These are phyloP conservation scores for Zaprionus obscuricornis DNA, from an alignment of 2,888 invertebrate species.

Conservation along the genomic window DNA sequence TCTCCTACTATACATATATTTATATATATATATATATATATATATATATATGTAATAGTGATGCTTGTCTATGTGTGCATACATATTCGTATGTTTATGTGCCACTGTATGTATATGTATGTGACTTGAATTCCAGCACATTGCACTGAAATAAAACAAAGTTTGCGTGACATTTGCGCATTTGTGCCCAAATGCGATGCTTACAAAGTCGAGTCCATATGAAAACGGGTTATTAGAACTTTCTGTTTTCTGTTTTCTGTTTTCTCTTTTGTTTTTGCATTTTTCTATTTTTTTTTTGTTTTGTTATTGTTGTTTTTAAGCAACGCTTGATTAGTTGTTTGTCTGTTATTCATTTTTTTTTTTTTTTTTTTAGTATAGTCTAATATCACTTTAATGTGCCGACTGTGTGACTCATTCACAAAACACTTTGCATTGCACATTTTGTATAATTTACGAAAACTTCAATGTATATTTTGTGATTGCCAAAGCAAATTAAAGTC, in stretches of 20 bases:
- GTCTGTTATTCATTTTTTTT: slow-evolving; percentile 32
- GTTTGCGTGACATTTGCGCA: slow-evolving; percentile 69
- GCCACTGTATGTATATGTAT: slow-evolving; percentile 2
- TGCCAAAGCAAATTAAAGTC: too few relatives aligned
- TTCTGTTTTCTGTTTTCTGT: slow-evolving; percentile 31
- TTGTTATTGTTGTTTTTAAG: slow-evolving; percentile 1
- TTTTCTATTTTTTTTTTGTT: neutral
- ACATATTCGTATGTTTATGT: neutral
- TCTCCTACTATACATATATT: neutral
- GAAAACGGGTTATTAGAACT: slow-evolving; percentile 55
- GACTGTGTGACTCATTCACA: slow-evolving; percentile 8
- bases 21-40: neutral
- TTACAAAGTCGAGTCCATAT: slow-evolving; percentile 43
- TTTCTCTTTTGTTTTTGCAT: slow-evolving; percentile 32
- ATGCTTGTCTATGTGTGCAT: too few relatives aligned
- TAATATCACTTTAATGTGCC: slow-evolving; percentile 14
- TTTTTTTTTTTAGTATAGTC: slow-evolving; percentile 21
- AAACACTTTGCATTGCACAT: slow-evolving; percentile 21
- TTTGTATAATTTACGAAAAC: slow-evolving; percentile 46
- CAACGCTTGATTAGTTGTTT: slow-evolving; percentile 61
- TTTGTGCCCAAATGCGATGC: slow-evolving; percentile 62
- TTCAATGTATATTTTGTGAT: too few relatives aligned
- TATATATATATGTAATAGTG: neutral
- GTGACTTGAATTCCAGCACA: slow-evolving; percentile 30
- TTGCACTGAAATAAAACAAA: slow-evolving; percentile 50